Evolutionary conservation across 2,888 invertebrate genomes (phyloP).

Genomic region (Cerastis rubricosa): DNA sequence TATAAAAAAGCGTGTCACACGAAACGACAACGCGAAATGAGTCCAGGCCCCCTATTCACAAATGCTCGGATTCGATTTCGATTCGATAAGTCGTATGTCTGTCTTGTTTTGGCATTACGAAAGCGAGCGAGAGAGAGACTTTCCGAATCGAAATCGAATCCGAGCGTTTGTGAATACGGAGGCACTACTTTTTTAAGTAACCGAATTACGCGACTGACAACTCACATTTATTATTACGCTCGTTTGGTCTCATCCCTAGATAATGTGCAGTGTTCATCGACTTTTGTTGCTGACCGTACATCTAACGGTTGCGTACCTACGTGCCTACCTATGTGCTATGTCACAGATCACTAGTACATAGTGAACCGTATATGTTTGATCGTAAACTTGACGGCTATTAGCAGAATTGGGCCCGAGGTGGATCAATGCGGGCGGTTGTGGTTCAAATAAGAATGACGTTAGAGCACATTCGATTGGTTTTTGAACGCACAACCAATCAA

Average conservation of each 20-base stretch:
- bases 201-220: neutral
- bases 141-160: too few relatives aligned
- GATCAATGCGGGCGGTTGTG: constrained; percentile 32
- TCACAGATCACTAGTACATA: constrained; percentile 14
- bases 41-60: too few relatives aligned
- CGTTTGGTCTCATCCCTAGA: neutral
- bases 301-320: constrained; percentile 28
- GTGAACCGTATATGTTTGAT: constrained; percentile 19
- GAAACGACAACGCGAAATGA: neutral
- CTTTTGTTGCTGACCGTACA: constrained; percentile 1
- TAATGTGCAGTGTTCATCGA: neutral
- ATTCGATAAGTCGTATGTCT: too few relatives aligned
- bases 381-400: constrained; percentile 56
- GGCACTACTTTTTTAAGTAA: neutral
- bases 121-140: too few relatives aligned
- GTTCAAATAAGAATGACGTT: constrained; percentile 27
- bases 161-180: too few relatives aligned
- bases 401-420: constrained; percentile 54
- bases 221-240: neutral
- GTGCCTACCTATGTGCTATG: neutral
- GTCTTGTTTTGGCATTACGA: too few relatives aligned
- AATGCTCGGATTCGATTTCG: too few relatives aligned
- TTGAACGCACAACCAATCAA: constrained; percentile 11
- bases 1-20: neutral
- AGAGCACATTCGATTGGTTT: constrained; percentile 15